These are phyloP conservation scores for Limnodromus scolopaceus DNA, from an alignment of 2,797 vertebrate species.

Conservation along the genomic window DNA sequence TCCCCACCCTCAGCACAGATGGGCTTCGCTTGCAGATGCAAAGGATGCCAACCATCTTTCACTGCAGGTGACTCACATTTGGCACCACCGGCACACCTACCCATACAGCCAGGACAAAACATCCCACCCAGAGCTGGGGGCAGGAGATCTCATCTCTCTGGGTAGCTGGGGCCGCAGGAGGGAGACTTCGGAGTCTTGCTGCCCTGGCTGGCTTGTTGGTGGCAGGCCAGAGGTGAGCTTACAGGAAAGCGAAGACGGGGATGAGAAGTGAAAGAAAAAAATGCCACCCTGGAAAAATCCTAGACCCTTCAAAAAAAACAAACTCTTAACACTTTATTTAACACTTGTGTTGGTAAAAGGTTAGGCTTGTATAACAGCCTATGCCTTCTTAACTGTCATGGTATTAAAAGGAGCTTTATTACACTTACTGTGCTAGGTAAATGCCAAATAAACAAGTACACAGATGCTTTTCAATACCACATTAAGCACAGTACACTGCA, in stretches of 20 bases:
- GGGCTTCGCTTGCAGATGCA: neutral
- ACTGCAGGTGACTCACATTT: neutral
- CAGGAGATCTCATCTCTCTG: neutral
- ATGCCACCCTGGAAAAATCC: neutral
- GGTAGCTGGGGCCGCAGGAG: accelerated
- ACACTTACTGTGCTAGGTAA: neutral
- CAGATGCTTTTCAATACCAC: neutral
- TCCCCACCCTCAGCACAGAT: neutral
- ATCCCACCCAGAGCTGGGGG: neutral
- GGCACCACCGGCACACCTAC: accelerated
- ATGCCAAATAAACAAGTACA: neutral
- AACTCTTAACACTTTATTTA: neutral
- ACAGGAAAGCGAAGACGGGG: neutral
- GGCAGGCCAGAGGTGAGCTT: neutral
- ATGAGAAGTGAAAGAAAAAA: neutral
- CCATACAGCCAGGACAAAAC: neutral
- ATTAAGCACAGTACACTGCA: neutral
- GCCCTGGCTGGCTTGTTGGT: accelerated
- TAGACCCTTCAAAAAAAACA: neutral
- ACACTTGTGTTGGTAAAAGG: neutral
- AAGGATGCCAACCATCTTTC: neutral
- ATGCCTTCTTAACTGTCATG: neutral
- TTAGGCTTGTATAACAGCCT: neutral
- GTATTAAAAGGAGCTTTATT: neutral
- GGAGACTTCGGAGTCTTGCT: neutral